phyloP scores from a whole-genome alignment of 2,888 invertebrate species.

The Tholera decimalis region DNA sequence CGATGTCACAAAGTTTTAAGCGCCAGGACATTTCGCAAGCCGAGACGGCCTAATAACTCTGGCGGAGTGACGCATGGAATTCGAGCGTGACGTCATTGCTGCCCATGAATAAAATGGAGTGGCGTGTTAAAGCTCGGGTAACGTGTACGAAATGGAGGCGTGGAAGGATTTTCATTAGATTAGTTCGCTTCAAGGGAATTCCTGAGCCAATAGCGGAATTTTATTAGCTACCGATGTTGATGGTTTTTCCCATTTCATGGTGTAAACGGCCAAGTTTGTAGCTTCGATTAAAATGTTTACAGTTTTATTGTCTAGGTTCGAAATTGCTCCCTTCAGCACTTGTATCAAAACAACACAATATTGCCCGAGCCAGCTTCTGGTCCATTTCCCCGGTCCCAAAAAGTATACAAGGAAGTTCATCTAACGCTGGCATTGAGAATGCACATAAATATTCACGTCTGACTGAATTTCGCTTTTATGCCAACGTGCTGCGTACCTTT shows the following conservation, averaged over 20 bases:
- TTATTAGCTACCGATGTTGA: conserved; percentile 42
- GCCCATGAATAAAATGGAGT: conserved; percentile 65
- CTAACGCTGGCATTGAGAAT: conserved; percentile 42
- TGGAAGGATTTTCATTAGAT: conserved; percentile 65
- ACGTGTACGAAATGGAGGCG: conserved; percentile 60
- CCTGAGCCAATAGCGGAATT: conserved; percentile 53
- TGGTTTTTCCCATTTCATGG: conserved; percentile 28
- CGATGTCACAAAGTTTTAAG: conserved; percentile 61
- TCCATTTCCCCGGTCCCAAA: conserved; percentile 27
- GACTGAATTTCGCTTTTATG: conserved; percentile 59
- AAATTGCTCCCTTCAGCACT: conserved; percentile 3
- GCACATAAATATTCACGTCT: conserved; percentile 58
- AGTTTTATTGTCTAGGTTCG: conserved; percentile 4
- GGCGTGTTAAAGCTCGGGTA: conserved; percentile 64
- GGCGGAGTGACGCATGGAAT: conserved; percentile 62
- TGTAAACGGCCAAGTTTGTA: conserved; percentile 9
- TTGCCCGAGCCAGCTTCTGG: conserved; percentile 1
- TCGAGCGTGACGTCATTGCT: conserved; percentile 62
- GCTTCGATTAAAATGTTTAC: conserved; percentile 10
- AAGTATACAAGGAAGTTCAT: conserved; percentile 46
- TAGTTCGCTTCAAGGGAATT: conserved; percentile 53
- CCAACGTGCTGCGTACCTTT: conserved; percentile 53
- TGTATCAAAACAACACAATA: conserved; percentile 15
- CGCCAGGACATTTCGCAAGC: conserved; percentile 60
- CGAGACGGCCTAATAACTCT: conserved; percentile 61